These are phyloP conservation scores for Allophyes oxyacanthae DNA, from an alignment of 2,888 invertebrate genomes.

Conservation along the genomic window DNA sequence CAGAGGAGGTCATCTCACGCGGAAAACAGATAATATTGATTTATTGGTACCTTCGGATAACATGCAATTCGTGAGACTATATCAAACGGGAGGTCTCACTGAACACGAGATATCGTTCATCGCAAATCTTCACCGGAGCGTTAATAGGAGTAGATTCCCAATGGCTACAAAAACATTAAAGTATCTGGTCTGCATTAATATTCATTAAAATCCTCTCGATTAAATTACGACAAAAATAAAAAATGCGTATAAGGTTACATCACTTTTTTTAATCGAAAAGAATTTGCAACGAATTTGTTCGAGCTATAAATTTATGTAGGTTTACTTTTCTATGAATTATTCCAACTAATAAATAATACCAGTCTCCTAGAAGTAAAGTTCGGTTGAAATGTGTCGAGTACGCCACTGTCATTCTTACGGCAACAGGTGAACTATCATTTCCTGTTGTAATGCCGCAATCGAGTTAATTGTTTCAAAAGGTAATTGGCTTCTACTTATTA, in stretches of 20 bases:
- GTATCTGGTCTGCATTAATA: neutral
- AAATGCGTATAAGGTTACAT: no score
- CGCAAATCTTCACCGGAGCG: slow-evolving; percentile 29
- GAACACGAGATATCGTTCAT: slow-evolving; percentile 44
- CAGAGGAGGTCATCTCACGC: slow-evolving; percentile 36
- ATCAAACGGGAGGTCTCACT: slow-evolving; percentile 44
- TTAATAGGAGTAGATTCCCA: slow-evolving; percentile 17
- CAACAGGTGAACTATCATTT: slow-evolving; percentile 52
- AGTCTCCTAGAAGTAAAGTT: slow-evolving; percentile 8
- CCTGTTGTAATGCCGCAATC: slow-evolving; percentile 55
- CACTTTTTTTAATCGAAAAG: neutral
- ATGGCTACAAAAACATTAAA: slow-evolving; percentile 7
- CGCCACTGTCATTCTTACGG: slow-evolving; percentile 39
- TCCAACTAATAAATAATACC: slow-evolving; percentile 8
- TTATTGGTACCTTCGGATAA: slow-evolving; percentile 45
- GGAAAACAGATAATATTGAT: slow-evolving; percentile 41
- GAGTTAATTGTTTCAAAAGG: slow-evolving; percentile 57
- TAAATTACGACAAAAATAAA: neutral
- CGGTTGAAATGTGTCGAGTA: slow-evolving; percentile 30
- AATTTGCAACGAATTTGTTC: no score
- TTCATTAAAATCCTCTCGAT: neutral
- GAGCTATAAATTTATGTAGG: no score
- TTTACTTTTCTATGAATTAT: no score
- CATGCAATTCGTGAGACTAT: slow-evolving; percentile 55
- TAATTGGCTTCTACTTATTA: slow-evolving; percentile 52